Conservation (phyloP, 1,140 invertebrate species). For the Procambarus virginalis region DNA sequence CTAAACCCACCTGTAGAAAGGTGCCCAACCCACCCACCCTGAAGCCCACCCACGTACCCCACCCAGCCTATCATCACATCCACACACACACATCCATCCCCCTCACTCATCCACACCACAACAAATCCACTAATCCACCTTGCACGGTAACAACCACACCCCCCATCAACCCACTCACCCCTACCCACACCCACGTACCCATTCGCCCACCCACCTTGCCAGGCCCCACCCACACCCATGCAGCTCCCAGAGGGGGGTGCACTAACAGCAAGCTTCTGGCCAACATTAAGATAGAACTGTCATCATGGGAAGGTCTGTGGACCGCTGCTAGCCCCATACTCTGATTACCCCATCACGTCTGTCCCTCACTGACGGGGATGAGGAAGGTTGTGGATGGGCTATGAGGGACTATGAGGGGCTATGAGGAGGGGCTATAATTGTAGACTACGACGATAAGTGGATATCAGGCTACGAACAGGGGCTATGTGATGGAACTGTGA, state of each 20-base stretch:
- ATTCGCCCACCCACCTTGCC: background rate
- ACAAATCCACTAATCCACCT: background rate
- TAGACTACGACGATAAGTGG: too few species aligned
- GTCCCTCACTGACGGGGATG: background rate
- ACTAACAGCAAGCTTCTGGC: background rate
- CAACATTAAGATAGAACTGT: slow-evolving; percentile 40
- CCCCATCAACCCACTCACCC: background rate
- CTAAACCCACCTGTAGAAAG: too few species aligned
- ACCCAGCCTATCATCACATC: too few species aligned
- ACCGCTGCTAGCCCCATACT: background rate
- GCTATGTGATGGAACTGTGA: too few species aligned
- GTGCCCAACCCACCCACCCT: too few species aligned
- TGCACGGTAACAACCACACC: background rate
- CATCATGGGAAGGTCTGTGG: slow-evolving; percentile 21
- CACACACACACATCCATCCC: background rate
- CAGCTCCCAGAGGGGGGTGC: too few species aligned
- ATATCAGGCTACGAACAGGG: too few species aligned
- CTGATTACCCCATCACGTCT: slow-evolving; percentile 26
- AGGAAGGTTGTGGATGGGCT: too few species aligned
- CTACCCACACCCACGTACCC: too few species aligned
- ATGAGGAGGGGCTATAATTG: too few species aligned
- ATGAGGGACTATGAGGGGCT: too few species aligned
- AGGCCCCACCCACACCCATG: background rate
- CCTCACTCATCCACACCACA: background rate
- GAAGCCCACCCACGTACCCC: too few species aligned